Percentiles rank a stretch among this genome's conserved stretches.
phyloP scores from a whole-genome alignment of 1,140 invertebrate species.

The Dreissena polymorpha region DNA sequence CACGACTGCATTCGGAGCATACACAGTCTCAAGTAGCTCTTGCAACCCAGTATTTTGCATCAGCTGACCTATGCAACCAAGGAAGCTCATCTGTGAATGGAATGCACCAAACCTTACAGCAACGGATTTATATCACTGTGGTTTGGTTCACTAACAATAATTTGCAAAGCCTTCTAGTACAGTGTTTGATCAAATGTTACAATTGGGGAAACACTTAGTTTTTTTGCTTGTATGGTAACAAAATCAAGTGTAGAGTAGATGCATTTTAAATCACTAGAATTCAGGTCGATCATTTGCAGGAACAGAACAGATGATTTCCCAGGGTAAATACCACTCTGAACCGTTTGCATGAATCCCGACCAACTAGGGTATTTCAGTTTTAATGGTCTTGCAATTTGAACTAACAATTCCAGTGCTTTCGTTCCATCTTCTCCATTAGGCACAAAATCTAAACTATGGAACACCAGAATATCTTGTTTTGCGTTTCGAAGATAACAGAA shows the following conservation, averaged over 20 bases:
- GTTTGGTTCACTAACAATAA: no score
- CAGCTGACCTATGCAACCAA: background rate
- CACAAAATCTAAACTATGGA: conserved; percentile 10
- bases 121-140: no score
- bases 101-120: no score
- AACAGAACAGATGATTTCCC: conserved; percentile 59
- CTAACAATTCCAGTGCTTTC: conserved; percentile 4
- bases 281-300: conserved; percentile 70
- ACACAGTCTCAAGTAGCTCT: background rate
- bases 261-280: conserved; percentile 65
- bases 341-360: conserved; percentile 51
- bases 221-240: conserved; percentile 46
- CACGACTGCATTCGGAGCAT: no score
- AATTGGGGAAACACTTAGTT: background rate
- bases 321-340: no score
- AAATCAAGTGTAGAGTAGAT: conserved; percentile 68
- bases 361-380: conserved; percentile 40
- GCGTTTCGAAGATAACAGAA: conserved; percentile 18
- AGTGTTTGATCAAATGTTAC: no score
- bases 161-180: no score
- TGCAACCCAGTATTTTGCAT: conserved; percentile 2
- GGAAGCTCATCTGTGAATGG: no score
- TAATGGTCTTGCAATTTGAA: conserved; percentile 44
- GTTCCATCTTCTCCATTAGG: no score
- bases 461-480: conserved; percentile 18